phyloP scores from a whole-genome alignment of 2,797 vertebrate species.

The Bryconaethiops microstoma region DNA sequence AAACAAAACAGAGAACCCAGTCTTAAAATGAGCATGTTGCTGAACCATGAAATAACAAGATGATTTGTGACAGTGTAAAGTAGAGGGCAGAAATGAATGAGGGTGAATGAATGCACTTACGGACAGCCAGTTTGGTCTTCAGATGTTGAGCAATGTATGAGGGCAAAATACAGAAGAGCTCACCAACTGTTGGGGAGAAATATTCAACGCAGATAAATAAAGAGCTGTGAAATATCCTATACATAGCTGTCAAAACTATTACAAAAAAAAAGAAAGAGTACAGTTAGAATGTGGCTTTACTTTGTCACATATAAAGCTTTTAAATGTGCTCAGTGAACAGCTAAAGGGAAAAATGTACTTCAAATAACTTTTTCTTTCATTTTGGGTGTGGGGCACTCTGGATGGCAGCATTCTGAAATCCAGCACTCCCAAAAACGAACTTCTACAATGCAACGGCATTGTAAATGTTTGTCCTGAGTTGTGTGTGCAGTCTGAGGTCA shows the following conservation, averaged over 20 bases:
- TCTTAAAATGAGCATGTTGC: neutral
- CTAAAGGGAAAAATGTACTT: too few relatives aligned
- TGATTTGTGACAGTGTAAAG: neutral
- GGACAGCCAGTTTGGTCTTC: constrained; percentile 61
- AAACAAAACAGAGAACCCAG: neutral
- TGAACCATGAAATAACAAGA: neutral
- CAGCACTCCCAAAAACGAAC: neutral
- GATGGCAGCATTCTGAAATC: neutral
- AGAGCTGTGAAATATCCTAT: too few relatives aligned
- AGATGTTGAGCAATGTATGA: constrained; percentile 69
- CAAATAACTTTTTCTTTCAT: too few relatives aligned
- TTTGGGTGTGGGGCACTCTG: too few relatives aligned
- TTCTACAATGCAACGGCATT: neutral
- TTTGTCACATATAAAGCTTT: neutral
- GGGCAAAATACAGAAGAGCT: constrained; percentile 79
- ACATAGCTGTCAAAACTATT: neutral
- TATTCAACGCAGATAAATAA: neutral
- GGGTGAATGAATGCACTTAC: constrained; percentile 55
- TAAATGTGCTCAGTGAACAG: neutral
- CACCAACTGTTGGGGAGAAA: constrained; percentile 58
- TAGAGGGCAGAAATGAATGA: neutral
- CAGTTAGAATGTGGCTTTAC: too few relatives aligned
- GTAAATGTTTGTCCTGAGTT: neutral
- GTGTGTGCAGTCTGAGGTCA: constrained; percentile 39
- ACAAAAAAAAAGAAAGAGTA: neutral